Evolutionary conservation across 2,113 vertebrate species (phyloP), one percentile per base, ranked within the genome.

Genomic region (Paraplagusia blochii): DNA sequence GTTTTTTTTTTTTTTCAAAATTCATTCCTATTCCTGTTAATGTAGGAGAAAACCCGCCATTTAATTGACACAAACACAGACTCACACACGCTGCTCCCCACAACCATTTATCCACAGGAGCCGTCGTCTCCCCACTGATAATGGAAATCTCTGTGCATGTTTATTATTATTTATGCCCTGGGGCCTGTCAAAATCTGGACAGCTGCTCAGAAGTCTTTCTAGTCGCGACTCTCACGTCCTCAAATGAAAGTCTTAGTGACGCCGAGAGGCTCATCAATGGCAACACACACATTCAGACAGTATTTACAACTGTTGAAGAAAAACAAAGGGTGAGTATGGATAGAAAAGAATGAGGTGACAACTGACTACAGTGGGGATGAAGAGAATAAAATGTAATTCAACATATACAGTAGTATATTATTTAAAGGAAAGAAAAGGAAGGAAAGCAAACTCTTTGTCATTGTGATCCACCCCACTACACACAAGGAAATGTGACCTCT

Each of bases 261-360:
- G 76, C 63, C 74, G 59, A 68, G 72, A 67, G 65, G 57, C 62
- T 51, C 71, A 36, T 70, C 57, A 39, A 43, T 46, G 38, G 67
- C 38, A 60, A 52, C 42, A 50, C n/a, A 75, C 64, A 53, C 44
- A 82, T 52, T 58, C 36, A 34, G 43, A 53, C 16, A 11, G 40
- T 63, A 16, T 54, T 76, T 70, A 55, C 51, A 77, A 66, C 13
- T 5, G 17, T 35, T 5, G 15, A 52, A 45, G n/a, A 44, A 14
- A 63, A 69, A 54, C 11, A 57, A 55, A 58, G 47, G 11, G 44
- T 66, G 74, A 69, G 64, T 70, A 33, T 76, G 50, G 6, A 29
- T 29, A 29, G 68, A 71, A 76, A 88, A 77, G 73, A 62, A 70
- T 63, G 72, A 85, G 77, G 64, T 53, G 76, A 82, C 79, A 69